Base-by-base conservation (phyloP, 2,113 vertebrate species). In the Plotosus lineatus region DNA sequence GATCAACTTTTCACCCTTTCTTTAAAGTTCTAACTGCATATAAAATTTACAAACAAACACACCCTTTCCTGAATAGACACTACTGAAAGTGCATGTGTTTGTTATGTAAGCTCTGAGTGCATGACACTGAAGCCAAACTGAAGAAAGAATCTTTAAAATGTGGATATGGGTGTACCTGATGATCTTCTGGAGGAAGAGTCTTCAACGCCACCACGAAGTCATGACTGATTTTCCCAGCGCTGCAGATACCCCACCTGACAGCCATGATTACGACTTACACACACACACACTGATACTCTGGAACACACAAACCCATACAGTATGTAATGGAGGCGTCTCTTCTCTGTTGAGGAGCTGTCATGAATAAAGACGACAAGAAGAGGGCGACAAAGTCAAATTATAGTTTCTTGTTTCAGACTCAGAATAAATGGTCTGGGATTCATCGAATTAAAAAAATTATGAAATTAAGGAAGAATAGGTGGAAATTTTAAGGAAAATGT, bases 191-290 rank as follows among this genome's bases (percentile, higher is more conserved):
- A 8, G 94, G 90, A 53, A 96, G 94, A 23, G 88, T 89, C 77
- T 86, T 91, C 83, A 96, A 84, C 3, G 92, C 90, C 21, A 94
- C 91, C 0, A 92, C 87, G 82, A 97, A 96, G 77, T 97, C 95
- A 36, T 91, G 84, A 82, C 93, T 90, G 88, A 96, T 96, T n/a
- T 89, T 92, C 31, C 96, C 96, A 0, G 88, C 92, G 0, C 94
- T 87, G 73, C 95, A 94, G 80, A 97, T 92, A 0, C 94, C 96
- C 96, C 95, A 96, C 73, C 89, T 89, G 3, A 94, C 88, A 23
- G 91, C 90, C 95, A 95, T 95, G 1, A 89, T 90, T 85, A 61
- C 61, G 60, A 14, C n/a, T 68, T 17, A 17, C 21, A 12, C 58
- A 61, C 60, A 36, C 56, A 60, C 56, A 60, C 56, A 58, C 56